Conservation (phyloP, 2,888 invertebrate species). For the Sepioteuthis lessoniana region DNA sequence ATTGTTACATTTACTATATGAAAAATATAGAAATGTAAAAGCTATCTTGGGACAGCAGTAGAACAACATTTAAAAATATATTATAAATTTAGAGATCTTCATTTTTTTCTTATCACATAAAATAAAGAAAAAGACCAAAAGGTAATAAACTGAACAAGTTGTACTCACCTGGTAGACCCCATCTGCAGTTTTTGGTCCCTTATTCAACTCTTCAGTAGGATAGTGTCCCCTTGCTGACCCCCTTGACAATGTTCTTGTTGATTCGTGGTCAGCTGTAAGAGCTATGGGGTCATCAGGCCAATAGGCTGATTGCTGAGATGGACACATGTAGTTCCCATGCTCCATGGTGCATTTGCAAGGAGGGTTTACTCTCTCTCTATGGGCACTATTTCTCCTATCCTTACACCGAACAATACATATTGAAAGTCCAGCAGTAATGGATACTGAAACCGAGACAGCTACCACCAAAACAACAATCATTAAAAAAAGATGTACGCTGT, state of each 20-base stretch:
- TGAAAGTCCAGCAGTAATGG: neutral
- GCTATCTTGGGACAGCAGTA: too few relatives aligned
- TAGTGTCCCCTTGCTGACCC: neutral
- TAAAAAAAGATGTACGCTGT: neutral
- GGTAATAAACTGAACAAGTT: neutral
- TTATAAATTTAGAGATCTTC: neutral
- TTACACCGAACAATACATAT: neutral
- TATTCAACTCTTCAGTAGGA: neutral
- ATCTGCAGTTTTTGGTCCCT: neutral
- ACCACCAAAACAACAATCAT: constrained; percentile 33
- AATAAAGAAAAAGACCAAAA: neutral
- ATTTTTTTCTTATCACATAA: neutral
- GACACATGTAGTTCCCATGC: constrained; percentile 6
- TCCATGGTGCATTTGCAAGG: neutral
- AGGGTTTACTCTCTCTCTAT: neutral
- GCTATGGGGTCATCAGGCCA: constrained; percentile 14
- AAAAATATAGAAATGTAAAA: too few relatives aligned
- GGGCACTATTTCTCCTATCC: neutral
- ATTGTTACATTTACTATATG: too few relatives aligned
- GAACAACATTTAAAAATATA: too few relatives aligned
- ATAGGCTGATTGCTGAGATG: neutral
- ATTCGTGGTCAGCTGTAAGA: neutral
- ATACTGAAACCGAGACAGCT: neutral
- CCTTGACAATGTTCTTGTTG: neutral
- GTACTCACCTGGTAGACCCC: constrained; percentile 8